Conservation (phyloP, 1,140 invertebrate genomes). For the Tetramorium alpestre region DNA sequence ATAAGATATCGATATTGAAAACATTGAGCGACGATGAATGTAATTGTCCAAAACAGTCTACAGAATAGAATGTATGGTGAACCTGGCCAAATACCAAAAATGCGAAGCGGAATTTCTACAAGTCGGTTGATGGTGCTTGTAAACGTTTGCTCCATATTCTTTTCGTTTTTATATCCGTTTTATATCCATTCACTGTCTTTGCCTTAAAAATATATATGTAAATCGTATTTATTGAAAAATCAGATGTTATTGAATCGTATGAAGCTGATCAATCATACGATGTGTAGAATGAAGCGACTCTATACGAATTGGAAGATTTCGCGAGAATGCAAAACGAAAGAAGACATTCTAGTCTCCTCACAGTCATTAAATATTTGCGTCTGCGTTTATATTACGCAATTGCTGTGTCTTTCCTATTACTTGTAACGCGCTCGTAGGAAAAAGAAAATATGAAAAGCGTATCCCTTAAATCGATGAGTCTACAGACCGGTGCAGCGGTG, state of each 20-base stretch:
- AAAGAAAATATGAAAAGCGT: neutral
- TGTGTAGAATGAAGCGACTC: neutral
- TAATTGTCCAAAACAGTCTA: neutral
- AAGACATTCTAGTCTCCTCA: neutral
- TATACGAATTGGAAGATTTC: neutral
- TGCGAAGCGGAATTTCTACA: neutral
- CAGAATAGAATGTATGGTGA: neutral
- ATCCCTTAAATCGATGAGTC: neutral
- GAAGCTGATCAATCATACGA: neutral
- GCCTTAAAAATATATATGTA: neutral
- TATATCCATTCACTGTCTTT: neutral
- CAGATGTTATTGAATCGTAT: neutral
- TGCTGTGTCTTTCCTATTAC: neutral
- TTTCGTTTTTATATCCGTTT: neutral
- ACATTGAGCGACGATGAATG: neutral
- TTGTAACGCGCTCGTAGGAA: neutral
- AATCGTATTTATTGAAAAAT: neutral
- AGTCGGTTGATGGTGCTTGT: neutral
- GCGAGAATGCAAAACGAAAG: neutral
- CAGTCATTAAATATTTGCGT: slow-evolving; percentile 6
- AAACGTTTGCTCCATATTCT: neutral
- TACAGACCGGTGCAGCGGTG: neutral
- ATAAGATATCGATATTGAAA: slow-evolving; percentile 18
- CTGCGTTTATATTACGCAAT: neutral
- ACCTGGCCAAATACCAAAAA: slow-evolving; percentile 21